Percentiles rank a stretch among this genome's conserved stretches.
These are phyloP conservation scores for Spea hammondii DNA, from an alignment of 2,797 vertebrate species.

Conservation along the genomic window DNA sequence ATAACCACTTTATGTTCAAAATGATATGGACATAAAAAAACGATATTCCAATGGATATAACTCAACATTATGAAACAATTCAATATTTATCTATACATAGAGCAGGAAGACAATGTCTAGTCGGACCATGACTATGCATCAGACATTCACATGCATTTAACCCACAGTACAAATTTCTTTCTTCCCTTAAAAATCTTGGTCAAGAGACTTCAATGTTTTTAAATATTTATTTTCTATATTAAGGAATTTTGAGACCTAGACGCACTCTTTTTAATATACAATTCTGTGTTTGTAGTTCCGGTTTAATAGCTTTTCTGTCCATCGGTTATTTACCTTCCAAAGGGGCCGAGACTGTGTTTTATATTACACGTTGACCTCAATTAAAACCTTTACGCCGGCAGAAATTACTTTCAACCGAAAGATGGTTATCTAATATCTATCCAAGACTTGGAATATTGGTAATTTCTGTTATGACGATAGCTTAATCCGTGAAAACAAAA, in stretches of 20 bases:
- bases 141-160: too few species aligned
- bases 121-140: too few species aligned
- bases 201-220: not conserved
- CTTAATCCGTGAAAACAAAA: conserved; percentile 1
- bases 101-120: too few species aligned
- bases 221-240: not conserved
- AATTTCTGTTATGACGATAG: not conserved
- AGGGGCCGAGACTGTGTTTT: conserved; percentile 4
- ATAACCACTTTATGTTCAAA: too few species aligned
- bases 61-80: too few species aligned
- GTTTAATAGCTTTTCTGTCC: conserved; percentile 36
- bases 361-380: conserved; percentile 38
- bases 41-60: too few species aligned
- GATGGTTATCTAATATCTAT: conserved; percentile 28
- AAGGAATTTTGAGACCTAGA: not conserved
- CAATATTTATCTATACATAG: too few species aligned
- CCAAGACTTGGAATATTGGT: conserved; percentile 20
- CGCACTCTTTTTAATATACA: not conserved
- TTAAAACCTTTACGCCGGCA: conserved; percentile 42
- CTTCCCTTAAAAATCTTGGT: too few species aligned
- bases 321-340: conserved; percentile 28
- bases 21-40: too few species aligned
- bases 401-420: conserved; percentile 35
- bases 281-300: conserved; percentile 33
- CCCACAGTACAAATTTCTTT: too few species aligned